Base-by-base conservation (phyloP, 2,888 invertebrate genomes). In the Nemapogon koenigi region DNA sequence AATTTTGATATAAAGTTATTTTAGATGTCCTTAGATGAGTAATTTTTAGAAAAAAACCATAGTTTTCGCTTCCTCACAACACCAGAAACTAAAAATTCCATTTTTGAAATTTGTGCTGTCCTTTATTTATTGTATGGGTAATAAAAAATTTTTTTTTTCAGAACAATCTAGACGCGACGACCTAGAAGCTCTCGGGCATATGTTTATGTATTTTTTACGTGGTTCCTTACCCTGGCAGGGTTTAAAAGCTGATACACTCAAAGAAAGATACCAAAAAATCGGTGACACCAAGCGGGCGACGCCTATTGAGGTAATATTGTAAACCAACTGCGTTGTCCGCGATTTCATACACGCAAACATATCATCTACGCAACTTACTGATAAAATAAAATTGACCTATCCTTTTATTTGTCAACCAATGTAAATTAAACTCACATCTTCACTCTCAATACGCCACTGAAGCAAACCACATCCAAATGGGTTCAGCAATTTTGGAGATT, bases 201-300 rank as follows among this genome's bases (percentile, higher is more conserved):
- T 99, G 99, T 99, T 99, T 83, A 98, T 99, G 98, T 99, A 99
- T 85, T 99, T 99, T 83, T 86, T 99, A 78, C 88, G 99, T 58
- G 99, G 99, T 59, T 97, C 96, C 75, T 86, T 99, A 78, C 99
- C 99, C 54, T 98, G 98, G 98, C 99, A 99, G 83, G 99, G 99
- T 58, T 87, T 99, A 64, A 99, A 99, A 85, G 98, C 98, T 57
- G 98, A 98, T 79, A 98, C 97, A 62, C 86, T 98, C 62, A 98
- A 98, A 83, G 97, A 98, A 81, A 85, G 99, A 68, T 99, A 99
- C 84, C 98, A 99, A 84, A 99, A 99, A 85, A 99, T 99, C 71
- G 99, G 99, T 59, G 99, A 99, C 79, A 99, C 99, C 51, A 99
- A 99, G 81, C 86, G 98, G 61, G 94, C 97, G 56, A 99, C 99